These are phyloP conservation scores for Planococcus citri DNA, from an alignment of 1,140 invertebrate species.

Conservation along the genomic window DNA sequence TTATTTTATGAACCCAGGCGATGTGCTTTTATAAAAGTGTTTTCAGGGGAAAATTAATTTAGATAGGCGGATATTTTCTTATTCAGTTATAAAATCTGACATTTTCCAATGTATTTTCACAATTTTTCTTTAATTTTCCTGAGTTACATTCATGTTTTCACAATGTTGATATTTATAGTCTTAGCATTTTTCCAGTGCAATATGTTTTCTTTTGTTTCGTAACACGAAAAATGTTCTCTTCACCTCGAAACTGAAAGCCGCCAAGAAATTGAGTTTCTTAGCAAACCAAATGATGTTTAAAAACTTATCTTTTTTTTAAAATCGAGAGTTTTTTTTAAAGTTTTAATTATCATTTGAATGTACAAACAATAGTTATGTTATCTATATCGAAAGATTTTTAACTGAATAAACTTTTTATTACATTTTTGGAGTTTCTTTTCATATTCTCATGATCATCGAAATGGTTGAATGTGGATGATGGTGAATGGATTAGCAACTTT, in stretches of 20 bases:
- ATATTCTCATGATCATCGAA: too few relatives aligned
- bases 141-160: neutral
- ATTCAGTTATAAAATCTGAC: too few relatives aligned
- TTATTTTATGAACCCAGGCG: neutral
- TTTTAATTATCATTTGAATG: neutral
- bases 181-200: neutral
- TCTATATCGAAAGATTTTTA: neutral
- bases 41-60: neutral
- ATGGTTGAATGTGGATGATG: too few relatives aligned
- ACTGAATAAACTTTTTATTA: neutral
- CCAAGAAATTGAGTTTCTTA: too few relatives aligned
- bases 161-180: neutral
- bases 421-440: neutral
- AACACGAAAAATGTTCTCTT: too few relatives aligned
- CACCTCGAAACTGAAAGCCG: too few relatives aligned
- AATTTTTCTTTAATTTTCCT: neutral
- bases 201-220: too few relatives aligned
- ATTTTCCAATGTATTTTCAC: too few relatives aligned
- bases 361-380: neutral
- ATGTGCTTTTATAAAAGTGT: neutral
- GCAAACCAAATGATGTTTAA: neutral
- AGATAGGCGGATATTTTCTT: neutral
- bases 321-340: neutral
- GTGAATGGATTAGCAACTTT: too few relatives aligned
- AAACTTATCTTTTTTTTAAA: neutral